These are phyloP conservation scores for Nycticorax nycticorax DNA, from an alignment of 2,113 vertebrate species.

Conservation along the genomic window DNA sequence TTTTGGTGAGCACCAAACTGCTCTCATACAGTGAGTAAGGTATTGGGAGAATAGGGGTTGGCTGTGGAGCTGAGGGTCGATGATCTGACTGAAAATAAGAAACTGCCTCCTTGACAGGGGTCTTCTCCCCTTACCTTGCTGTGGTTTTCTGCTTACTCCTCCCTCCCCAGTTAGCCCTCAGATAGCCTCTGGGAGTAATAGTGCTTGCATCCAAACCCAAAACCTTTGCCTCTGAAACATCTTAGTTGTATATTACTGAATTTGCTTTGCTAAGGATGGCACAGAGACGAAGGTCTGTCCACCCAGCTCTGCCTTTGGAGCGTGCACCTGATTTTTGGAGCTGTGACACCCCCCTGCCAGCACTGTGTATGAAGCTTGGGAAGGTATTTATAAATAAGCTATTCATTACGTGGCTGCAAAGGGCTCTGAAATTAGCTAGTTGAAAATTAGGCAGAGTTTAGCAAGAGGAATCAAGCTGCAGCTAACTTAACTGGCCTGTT, in stretches of 20 bases:
- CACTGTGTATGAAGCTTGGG: neutral
- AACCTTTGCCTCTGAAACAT: neutral
- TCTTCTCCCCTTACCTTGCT: neutral
- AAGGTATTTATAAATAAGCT: neutral
- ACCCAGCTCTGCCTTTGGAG: neutral
- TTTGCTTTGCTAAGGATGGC: neutral
- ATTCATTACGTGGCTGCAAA: neutral
- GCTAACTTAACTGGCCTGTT: neutral
- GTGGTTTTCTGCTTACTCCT: neutral
- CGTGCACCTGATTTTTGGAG: neutral
- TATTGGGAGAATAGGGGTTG: neutral
- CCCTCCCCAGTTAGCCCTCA: neutral
- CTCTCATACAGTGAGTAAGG: neutral
- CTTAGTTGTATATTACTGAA: neutral
- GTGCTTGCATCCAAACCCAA: neutral
- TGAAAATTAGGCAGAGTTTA: neutral
- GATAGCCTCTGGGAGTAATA: neutral
- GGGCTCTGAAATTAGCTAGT: neutral
- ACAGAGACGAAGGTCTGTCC: neutral
- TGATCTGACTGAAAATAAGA: neutral
- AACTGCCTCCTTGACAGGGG: neutral
- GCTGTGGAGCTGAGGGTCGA: neutral
- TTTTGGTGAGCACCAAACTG: neutral
- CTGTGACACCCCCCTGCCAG: neutral
- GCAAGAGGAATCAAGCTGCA: neutral